These are phyloP conservation scores for Macquaria ambigua DNA, from an alignment of 2,113 vertebrate species.

Conservation along the genomic window DNA sequence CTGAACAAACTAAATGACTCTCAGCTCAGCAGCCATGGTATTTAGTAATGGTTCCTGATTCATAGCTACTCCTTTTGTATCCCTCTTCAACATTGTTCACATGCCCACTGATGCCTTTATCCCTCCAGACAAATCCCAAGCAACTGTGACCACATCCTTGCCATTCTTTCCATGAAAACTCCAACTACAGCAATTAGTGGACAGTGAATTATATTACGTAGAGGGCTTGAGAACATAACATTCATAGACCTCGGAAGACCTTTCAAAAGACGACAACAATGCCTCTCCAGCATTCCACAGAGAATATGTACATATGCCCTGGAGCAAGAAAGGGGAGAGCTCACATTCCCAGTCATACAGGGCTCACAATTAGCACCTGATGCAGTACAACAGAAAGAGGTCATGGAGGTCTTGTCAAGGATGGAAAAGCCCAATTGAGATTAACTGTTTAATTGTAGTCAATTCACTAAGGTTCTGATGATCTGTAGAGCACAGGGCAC, in stretches of 20 bases:
- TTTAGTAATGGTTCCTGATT: conserved; percentile 55
- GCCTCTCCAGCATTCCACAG: conserved; percentile 66
- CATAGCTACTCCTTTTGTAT: conserved; percentile 51
- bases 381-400: conserved; percentile 50
- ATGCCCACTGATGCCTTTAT: conserved; percentile 59
- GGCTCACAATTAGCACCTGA: conserved; percentile 64
- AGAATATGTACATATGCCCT: conserved; percentile 68
- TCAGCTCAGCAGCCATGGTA: conserved; percentile 29
- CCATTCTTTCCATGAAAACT: conserved; percentile 61
- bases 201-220: conserved; percentile 58
- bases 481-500: conserved; percentile 32
- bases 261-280: conserved; percentile 70
- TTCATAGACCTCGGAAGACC: conserved; percentile 67
- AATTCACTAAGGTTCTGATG: conserved; percentile 36
- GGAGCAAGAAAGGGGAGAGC: conserved; percentile 34
- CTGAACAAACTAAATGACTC: conserved; percentile 23
- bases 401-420: conserved; percentile 52
- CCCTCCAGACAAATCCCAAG: conserved; percentile 54
- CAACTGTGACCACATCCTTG: conserved; percentile 63
- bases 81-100: conserved; percentile 49
- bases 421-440: conserved; percentile 63
- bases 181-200: conserved; percentile 67
- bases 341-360: conserved; percentile 51
- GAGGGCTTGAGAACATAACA: conserved; percentile 73
- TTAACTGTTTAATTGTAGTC: conserved; percentile 59